phyloP scores from a whole-genome alignment of 2,797 vertebrate genomes.

The Sebastolobus alascanus region DNA sequence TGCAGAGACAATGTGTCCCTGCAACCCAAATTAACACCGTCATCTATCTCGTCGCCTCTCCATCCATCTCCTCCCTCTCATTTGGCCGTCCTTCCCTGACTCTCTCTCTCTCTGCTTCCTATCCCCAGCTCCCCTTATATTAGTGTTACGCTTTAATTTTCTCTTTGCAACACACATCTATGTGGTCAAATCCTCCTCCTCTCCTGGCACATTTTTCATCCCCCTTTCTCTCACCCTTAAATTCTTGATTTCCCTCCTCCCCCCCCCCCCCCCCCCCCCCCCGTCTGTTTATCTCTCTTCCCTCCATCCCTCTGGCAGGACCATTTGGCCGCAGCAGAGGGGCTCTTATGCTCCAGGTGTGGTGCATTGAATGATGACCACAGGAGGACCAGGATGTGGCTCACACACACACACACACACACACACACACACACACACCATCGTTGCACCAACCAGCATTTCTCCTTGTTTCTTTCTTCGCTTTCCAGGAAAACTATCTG shows the following conservation, averaged over 20 bases:
- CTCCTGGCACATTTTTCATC: slow-evolving; percentile 35
- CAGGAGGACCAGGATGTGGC: slow-evolving; percentile 29
- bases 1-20: slow-evolving; percentile 51
- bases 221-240: slow-evolving; percentile 35
- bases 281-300: slow-evolving; percentile 28
- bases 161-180: slow-evolving; percentile 25
- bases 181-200: neutral
- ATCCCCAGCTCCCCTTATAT: slow-evolving; percentile 19
- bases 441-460: slow-evolving; percentile 40
- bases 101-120: neutral
- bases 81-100: slow-evolving; percentile 44
- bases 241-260: slow-evolving; percentile 5
- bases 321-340: slow-evolving; percentile 64
- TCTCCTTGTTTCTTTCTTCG: slow-evolving; percentile 6
- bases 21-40: slow-evolving; percentile 51
- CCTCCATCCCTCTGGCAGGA: slow-evolving; percentile 41
- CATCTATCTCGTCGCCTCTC: slow-evolving; percentile 47
- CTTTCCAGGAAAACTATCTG: slow-evolving; percentile 39
- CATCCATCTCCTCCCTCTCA: slow-evolving; percentile 54
- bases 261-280: too few relatives aligned
- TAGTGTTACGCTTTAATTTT: slow-evolving; percentile 48
- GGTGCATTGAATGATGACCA: slow-evolving; percentile 65
- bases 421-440: slow-evolving; percentile 20
- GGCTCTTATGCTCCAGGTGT: slow-evolving; percentile 68
- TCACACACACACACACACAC: slow-evolving; percentile 6